Conservation (phyloP, 2,113 vertebrate genomes). For the Sebastes fasciatus region DNA sequence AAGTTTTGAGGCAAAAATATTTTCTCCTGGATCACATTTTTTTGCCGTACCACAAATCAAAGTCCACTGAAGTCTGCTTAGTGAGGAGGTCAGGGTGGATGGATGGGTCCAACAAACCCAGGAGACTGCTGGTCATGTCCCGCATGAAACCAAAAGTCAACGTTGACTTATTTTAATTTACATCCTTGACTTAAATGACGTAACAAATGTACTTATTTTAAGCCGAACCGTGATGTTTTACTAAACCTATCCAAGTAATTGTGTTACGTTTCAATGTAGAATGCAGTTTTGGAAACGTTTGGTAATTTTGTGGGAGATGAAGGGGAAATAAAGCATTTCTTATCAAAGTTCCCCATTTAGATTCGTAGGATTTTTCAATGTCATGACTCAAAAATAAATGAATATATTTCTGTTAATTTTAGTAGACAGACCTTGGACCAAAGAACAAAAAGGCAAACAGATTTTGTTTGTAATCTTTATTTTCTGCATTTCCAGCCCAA, state of each 20-base stretch:
- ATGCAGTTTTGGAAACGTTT: not conserved
- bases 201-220: not conserved
- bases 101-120: not conserved
- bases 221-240: no score
- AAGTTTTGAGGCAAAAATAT: no score
- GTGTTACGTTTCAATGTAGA: not conserved
- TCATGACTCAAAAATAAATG: not conserved
- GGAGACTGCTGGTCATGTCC: not conserved
- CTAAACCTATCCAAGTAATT: not conserved
- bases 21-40: no score
- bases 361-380: not conserved
- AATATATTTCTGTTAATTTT: not conserved
- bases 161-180: not conserved
- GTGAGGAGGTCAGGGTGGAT: not conserved
- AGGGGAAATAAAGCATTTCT: not conserved
- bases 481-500: not conserved
- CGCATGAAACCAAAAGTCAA: not conserved
- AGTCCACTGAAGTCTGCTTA: not conserved
- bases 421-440: not conserved
- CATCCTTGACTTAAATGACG: not conserved
- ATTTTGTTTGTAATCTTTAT: not conserved
- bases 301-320: not conserved
- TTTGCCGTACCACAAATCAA: no score
- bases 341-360: not conserved
- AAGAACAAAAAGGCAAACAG: not conserved